Base-by-base conservation (phyloP, 2,888 invertebrate species). In the Orchestes rusci region DNA sequence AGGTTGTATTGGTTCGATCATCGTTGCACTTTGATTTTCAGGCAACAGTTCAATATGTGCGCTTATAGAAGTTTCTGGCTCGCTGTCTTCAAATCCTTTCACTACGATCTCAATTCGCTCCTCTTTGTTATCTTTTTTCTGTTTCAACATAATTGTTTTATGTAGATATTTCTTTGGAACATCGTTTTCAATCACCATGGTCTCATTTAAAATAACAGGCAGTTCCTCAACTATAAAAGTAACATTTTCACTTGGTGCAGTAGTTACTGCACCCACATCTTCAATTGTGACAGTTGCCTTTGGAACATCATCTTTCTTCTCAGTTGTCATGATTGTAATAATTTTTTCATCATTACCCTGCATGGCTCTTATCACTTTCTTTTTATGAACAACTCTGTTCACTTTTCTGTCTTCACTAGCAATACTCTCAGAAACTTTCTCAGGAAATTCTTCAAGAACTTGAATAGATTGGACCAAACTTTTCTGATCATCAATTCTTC, bases 141-240 rank as follows among this genome's bases (percentile, higher is more conserved):
- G 64, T 52, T 62, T 67, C 47, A 23, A 23, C 5, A 68, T 70
- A 17, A 61, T 64, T 1, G 63, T 60, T 45, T 60, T 68, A 12
- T 58, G 53, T 1, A 59, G 50, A 39, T 56, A 60, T 41, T 60
- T 60, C 40, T 60, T 53, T 8, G 33, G 34, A 20, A 48, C 39
- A 5, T 58, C 57, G 20, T 57, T 53, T 16, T 44, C 34, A n/a
- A 50, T 16, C 31, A 62, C 59, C 1, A 66, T 58, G 47, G 66
- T 64, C 4, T 70, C 60, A 55, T 69, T 65, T 23, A 71, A 69
- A 27, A 63, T 53, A 36, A 57, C 55, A 13, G 63, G 51, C 4
- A 56, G 59, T 43, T 61, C 57, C 57, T 67, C 51, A 15, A 41
- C 38, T 7, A 23, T 5, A 7, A 23, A 5, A 7, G 5, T 5